phyloP scores from a whole-genome alignment of 2,888 invertebrate genomes.

The Dichetophora obliterata region DNA sequence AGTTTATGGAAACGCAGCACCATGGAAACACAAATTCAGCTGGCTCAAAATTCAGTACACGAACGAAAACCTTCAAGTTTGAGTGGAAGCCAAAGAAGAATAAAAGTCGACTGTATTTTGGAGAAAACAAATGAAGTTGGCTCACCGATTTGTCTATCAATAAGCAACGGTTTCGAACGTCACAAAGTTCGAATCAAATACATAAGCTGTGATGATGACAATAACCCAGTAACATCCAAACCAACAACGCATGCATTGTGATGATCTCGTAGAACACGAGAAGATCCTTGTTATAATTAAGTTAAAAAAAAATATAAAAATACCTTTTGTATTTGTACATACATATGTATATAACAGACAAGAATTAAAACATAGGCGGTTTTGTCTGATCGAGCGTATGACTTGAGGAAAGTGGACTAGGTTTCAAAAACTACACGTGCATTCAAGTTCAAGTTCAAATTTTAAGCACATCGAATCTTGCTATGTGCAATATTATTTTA shows the following conservation, averaged over 20 bases:
- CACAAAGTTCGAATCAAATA: slow-evolving; percentile 61
- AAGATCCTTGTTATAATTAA: neutral
- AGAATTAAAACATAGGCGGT: neutral
- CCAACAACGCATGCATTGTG: slow-evolving; percentile 7
- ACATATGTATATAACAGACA: too few species aligned
- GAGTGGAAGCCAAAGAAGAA: neutral
- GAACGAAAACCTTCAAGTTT: slow-evolving; percentile 26
- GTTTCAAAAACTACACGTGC: neutral
- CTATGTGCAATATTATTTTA: neutral
- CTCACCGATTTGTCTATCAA: slow-evolving; percentile 59
- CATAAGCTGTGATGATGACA: slow-evolving; percentile 65
- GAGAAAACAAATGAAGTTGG: slow-evolving; percentile 52
- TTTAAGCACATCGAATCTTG: neutral
- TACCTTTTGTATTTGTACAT: neutral
- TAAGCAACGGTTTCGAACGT: slow-evolving; percentile 53
- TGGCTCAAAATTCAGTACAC: slow-evolving; percentile 51
- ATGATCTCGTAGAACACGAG: neutral
- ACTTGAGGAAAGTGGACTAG: too few species aligned
- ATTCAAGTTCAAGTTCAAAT: too few species aligned
- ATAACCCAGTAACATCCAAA: slow-evolving; percentile 50
- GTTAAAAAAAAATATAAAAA: neutral
- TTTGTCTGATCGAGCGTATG: too few species aligned
- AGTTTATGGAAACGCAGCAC: slow-evolving; percentile 67
- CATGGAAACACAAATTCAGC: slow-evolving; percentile 67
- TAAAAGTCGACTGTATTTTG: slow-evolving; percentile 54